These are phyloP conservation scores for Mythimna ferrago DNA, from an alignment of 2,888 invertebrate species.

Conservation along the genomic window DNA sequence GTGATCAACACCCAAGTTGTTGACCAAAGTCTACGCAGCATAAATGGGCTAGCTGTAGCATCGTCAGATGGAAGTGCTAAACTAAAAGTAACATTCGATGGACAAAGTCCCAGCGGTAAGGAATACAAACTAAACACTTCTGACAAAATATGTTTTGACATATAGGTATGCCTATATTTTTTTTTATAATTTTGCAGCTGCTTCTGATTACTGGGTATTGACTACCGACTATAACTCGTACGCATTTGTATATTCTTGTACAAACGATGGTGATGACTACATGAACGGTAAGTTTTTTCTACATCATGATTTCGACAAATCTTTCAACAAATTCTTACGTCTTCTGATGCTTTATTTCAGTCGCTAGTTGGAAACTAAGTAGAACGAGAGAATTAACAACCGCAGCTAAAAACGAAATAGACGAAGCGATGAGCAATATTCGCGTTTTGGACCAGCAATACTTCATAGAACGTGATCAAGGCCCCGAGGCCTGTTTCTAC, in stretches of 20 bases:
- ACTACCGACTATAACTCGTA: slow-evolving; percentile 91
- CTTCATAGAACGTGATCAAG: slow-evolving; percentile 71
- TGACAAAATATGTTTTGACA: neutral
- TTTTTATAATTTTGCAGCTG: slow-evolving; percentile 46
- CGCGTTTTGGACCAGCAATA: slow-evolving; percentile 75
- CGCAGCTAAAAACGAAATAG: slow-evolving; percentile 63
- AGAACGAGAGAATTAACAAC: slow-evolving; percentile 68
- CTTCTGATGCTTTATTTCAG: slow-evolving; percentile 50
- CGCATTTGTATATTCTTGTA: slow-evolving; percentile 92
- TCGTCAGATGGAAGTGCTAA: slow-evolving; percentile 90
- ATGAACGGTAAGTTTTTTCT: slow-evolving; percentile 46
- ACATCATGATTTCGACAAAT: neutral
- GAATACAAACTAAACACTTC: neutral
- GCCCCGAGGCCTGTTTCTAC: slow-evolving; percentile 78
- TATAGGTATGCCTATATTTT: no score
- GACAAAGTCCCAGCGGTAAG: slow-evolving; percentile 74
- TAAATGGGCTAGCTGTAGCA: slow-evolving; percentile 68
- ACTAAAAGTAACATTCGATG: slow-evolving; percentile 91
- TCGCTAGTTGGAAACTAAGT: slow-evolving; percentile 82
- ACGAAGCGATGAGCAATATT: slow-evolving; percentile 63
- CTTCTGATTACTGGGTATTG: slow-evolving; percentile 72
- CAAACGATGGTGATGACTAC: slow-evolving; percentile 75
- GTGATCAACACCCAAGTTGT: slow-evolving; percentile 72
- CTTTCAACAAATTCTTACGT: neutral
- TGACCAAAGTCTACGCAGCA: slow-evolving; percentile 64